Evolutionary conservation across 30 jellyfish, hydroid and myxozoan species (phyloP).

Genomic region (Nemopilema nomurai): DNA sequence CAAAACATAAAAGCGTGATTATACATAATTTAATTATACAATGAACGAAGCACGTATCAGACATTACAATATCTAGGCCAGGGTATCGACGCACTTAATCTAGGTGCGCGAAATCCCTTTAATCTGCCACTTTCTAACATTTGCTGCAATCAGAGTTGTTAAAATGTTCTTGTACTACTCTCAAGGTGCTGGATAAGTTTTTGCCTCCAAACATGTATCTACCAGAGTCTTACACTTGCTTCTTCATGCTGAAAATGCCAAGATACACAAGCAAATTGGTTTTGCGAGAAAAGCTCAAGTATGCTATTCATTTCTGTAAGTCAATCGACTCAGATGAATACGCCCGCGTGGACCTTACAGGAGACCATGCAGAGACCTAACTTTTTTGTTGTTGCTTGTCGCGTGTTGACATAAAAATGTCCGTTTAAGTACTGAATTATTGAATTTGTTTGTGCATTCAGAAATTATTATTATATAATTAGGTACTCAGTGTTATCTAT

Average conservation of each 20-base stretch:
- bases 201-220: conserved; percentile 85
- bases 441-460: too few relatives aligned
- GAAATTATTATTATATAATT: too few relatives aligned
- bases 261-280: conserved; percentile 75
- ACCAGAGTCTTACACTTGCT: conserved; percentile 97
- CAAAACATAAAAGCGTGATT: too few relatives aligned
- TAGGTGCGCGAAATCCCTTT: neutral
- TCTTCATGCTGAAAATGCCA: conserved; percentile 94
- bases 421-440: too few relatives aligned
- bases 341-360: conserved; percentile 84
- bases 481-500: too few relatives aligned
- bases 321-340: conserved; percentile 96
- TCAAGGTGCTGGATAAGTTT: conserved; percentile 89
- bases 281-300: conserved; percentile 81
- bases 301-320: conserved; percentile 90
- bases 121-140: neutral
- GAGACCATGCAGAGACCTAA: conserved; percentile 45
- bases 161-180: neutral
- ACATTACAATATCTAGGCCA: too few relatives aligned
- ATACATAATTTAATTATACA: too few relatives aligned
- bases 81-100: too few relatives aligned
- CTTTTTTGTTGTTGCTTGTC: neutral
- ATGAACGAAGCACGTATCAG: too few relatives aligned
- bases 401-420: too few relatives aligned
- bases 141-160: neutral